These are phyloP conservation scores for Sarcophaga rosellei DNA, from an alignment of 2,888 invertebrate species.

Conservation along the genomic window DNA sequence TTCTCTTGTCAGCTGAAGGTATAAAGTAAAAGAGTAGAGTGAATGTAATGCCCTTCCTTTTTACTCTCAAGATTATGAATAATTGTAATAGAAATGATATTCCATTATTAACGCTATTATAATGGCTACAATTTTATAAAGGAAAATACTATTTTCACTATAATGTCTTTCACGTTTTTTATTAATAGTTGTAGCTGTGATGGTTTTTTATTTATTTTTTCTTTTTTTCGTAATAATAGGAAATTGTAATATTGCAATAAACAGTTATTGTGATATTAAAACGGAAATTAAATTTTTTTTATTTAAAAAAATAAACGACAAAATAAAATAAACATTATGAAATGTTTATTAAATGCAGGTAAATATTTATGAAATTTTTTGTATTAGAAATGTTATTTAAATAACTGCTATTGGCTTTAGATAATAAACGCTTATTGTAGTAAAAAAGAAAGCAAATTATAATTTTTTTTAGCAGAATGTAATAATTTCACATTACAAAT, in stretches of 20 bases:
- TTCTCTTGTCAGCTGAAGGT: too few species aligned
- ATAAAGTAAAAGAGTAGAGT: not conserved
- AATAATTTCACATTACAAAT: too few species aligned
- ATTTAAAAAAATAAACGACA: not conserved
- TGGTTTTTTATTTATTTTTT: not conserved
- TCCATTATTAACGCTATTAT: not conserved
- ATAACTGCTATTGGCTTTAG: too few species aligned
- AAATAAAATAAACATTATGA: not conserved
- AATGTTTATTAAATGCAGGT: not conserved
- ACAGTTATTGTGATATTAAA: not conserved
- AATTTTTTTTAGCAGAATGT: too few species aligned
- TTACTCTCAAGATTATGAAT: not conserved
- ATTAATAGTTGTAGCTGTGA: not conserved
- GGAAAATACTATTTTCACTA: not conserved
- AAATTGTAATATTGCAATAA: not conserved
- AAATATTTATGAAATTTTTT: too few species aligned
- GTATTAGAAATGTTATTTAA: too few species aligned
- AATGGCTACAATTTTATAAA: not conserved
- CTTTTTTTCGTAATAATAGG: not conserved
- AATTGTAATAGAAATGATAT: not conserved
- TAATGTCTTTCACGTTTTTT: not conserved
- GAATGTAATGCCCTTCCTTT: not conserved
- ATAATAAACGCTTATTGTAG: too few species aligned
- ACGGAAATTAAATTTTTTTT: not conserved
- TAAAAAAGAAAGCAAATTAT: too few species aligned